Base-by-base conservation (phyloP, 2,888 invertebrate genomes). In the Epirrita christyi region DNA sequence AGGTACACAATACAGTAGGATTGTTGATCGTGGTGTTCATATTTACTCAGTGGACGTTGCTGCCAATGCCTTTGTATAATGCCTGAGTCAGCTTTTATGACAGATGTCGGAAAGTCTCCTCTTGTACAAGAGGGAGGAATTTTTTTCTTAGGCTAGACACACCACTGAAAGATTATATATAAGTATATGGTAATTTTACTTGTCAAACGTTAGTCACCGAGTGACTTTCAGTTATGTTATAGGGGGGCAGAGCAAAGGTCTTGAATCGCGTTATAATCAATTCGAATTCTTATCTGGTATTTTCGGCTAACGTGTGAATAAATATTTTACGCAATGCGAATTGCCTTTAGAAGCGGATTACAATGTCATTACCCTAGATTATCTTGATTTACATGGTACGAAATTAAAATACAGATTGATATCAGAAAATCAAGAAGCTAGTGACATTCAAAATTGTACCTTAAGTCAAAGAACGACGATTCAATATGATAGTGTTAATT, bases 301-400 rank as follows among this genome's bases (percentile, higher is more conserved):
- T 11, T n/a, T 36, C 1, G 9, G 0, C 14, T 2, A 7, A 14
- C 8, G 8, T 38, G 13, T 13, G n/a, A 14, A 38, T 21, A n/a
- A 21, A 41, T 13, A 27, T 40, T 5, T 28, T 5, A 29, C 29
- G 13, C 7, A n/a, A 8, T 14, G 28, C n/a, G 21, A 21, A 43
- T 21, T 29, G 2, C 9, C 43, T 11, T 29, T 15, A 21, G 29
- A 34, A 15, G 11, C 37, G 14, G 36, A 36, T 51, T 42, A 50
- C 32, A 42, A 21, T 50, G 34, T 42, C 21, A 50, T 27, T 13
- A 41, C 32, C 13, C 5, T 11, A 27, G 28, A 46, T 47, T 42
- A 48, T 48, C 37, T 37, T 42, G 36, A 42, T 47, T 36, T 10
- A 21, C 11, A 27, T 27, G n/a, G 27, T 41, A 36, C 10, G 6